phyloP scores from a whole-genome alignment of 2,113 vertebrate genomes.

The Vulpes vulpes region DNA sequence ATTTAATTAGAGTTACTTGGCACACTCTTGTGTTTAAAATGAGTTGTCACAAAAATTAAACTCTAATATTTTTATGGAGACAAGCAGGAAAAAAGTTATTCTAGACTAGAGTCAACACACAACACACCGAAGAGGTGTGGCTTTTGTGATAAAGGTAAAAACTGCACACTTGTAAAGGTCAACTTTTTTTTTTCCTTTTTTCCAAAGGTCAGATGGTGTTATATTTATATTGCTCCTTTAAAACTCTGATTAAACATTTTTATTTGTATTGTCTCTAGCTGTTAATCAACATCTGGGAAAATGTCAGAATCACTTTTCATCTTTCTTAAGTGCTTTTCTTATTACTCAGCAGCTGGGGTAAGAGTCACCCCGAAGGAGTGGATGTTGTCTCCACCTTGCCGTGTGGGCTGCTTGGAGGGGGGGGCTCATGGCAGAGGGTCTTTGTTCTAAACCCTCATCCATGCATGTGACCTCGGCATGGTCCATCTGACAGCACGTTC shows the following conservation, averaged over 20 bases:
- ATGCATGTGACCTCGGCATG: background rate
- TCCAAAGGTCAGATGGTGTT: constrained; percentile 67
- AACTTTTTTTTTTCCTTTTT: constrained; percentile 45
- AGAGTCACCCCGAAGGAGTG: constrained; percentile 43
- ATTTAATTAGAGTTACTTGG: background rate
- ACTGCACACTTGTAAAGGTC: constrained; percentile 81
- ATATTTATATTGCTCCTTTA: constrained; percentile 75
- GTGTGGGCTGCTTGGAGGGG: rapidly evolving
- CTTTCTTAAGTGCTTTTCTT: constrained; percentile 70
- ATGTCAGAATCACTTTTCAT: constrained; percentile 69
- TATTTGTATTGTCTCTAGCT: constrained; percentile 58
- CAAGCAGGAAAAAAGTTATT: constrained; percentile 1
- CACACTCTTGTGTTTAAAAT: background rate
- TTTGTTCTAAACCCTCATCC: background rate
- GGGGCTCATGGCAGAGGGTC: background rate
- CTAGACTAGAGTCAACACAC: background rate
- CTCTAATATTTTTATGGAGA: constrained; percentile 6
- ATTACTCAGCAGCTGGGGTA: constrained; percentile 59
- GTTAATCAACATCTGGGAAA: constrained; percentile 82
- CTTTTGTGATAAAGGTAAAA: constrained; percentile 72
- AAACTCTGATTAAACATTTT: constrained; percentile 78
- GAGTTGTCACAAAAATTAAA: background rate
- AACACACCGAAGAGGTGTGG: background rate
- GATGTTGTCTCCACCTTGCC: background rate
- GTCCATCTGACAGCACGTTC: background rate